phyloP scores from a whole-genome alignment of 2,797 vertebrate genomes.

The Ibycter americanus region DNA sequence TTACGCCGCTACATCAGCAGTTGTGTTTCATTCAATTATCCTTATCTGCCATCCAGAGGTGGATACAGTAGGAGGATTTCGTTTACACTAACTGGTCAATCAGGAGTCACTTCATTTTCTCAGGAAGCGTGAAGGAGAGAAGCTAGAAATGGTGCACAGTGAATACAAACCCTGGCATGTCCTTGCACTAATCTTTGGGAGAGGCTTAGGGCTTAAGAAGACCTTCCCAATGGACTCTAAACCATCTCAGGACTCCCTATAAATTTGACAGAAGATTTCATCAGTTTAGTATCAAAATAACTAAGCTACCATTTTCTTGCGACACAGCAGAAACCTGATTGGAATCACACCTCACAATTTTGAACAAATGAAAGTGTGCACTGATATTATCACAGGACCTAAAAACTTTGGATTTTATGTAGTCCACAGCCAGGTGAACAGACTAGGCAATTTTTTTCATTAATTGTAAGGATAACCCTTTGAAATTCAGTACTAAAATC shows the following conservation, averaged over 20 bases:
- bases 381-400: background rate
- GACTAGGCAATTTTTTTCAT: background rate
- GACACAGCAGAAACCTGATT: background rate
- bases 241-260: background rate
- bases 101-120: background rate
- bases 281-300: background rate
- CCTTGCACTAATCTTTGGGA: background rate
- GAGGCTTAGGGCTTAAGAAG: background rate
- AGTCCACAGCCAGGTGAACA: background rate
- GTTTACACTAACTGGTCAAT: background rate
- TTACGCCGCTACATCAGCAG: background rate
- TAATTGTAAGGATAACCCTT: background rate
- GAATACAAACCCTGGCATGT: background rate
- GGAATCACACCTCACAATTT: background rate
- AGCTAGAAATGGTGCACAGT: background rate
- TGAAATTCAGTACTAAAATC: background rate
- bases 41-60: background rate
- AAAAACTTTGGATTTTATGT: background rate
- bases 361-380: background rate
- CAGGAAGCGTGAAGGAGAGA: background rate
- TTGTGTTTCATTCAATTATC: background rate
- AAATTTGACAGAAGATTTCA: background rate
- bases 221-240: background rate
- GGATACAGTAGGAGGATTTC: background rate
- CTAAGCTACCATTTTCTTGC: background rate